These are phyloP conservation scores for Toxonevra muliebris DNA, from an alignment of 2,888 invertebrate genomes.

Conservation along the genomic window DNA sequence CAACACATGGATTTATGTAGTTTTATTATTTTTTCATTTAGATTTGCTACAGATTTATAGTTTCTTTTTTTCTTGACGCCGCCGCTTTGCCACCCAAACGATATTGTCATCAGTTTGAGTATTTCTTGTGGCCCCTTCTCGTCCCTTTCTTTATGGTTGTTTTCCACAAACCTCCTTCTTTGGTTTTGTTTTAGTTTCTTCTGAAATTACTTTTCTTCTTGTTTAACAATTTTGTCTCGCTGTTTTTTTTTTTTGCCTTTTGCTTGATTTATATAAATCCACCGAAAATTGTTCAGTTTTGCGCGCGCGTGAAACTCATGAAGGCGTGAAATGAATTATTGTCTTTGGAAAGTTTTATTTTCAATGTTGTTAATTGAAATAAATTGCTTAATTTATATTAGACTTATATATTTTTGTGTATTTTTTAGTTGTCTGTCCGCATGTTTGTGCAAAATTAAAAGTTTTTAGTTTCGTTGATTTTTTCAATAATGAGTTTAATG, in stretches of 20 bases:
- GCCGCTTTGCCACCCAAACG: too few species aligned
- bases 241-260: background rate
- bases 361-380: slow-evolving; percentile 49
- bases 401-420: too few species aligned
- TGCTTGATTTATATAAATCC: background rate
- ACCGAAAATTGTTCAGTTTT: background rate
- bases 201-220: background rate
- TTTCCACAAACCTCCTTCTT: background rate
- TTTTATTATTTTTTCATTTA: slow-evolving; percentile 2
- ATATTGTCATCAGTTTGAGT: too few species aligned
- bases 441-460: too few species aligned
- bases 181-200: slow-evolving; percentile 2
- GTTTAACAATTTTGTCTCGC: too few species aligned
- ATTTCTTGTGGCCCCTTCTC: too few species aligned
- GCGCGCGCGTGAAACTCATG: slow-evolving; percentile 1
- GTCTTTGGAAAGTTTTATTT: slow-evolving; percentile 30
- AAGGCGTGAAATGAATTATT: slow-evolving; percentile 28
- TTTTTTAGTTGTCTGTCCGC: too few species aligned
- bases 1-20: slow-evolving; percentile 3
- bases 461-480: too few species aligned
- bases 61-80: background rate
- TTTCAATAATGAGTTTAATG: too few species aligned
- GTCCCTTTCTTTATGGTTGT: too few species aligned
- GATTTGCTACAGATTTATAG: background rate
- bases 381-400: slow-evolving; percentile 50